A percentile compares a stretch with the other conserved stretches of the same genome.
phyloP scores from a whole-genome alignment of 2,113 vertebrate species.

The Chloebia gouldiae region DNA sequence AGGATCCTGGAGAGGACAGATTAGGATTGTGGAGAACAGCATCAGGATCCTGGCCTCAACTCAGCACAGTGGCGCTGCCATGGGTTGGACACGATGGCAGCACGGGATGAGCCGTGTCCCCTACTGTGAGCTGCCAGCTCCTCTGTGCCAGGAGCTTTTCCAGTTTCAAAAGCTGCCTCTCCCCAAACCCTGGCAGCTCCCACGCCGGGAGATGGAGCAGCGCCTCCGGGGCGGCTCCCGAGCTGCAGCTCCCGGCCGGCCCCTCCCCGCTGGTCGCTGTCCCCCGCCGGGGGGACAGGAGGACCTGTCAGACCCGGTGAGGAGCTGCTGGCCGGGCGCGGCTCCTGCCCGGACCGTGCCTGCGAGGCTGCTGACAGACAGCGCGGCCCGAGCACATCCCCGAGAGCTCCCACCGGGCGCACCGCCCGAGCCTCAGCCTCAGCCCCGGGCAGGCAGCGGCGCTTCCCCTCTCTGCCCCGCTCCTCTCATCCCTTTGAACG shows the following conservation, averaged over 20 bases:
- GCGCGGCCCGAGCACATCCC: too few relatives aligned
- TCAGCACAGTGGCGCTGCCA: rapidly evolving
- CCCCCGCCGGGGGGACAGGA: background rate
- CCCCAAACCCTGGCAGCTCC: rapidly evolving
- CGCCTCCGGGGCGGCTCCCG: background rate
- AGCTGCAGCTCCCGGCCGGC: background rate
- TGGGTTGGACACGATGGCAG: rapidly evolving
- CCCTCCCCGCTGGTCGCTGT: background rate
- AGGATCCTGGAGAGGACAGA: background rate
- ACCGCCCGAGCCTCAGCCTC: too few relatives aligned
- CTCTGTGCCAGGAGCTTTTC: background rate
- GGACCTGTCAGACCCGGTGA: background rate
- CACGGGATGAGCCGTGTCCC: background rate
- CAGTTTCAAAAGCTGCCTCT: background rate
- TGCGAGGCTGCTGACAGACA: background rate
- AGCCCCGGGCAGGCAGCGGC: background rate
- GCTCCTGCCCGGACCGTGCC: background rate
- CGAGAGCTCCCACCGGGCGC: background rate
- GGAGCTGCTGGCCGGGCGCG: background rate
- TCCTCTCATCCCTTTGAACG: constrained; percentile 23
- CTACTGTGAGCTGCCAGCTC: background rate
- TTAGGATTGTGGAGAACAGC: too few relatives aligned
- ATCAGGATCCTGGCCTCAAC: background rate
- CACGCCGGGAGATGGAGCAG: background rate
- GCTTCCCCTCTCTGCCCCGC: background rate